phyloP scores from a whole-genome alignment of 2,113 vertebrate species.

The Peromyscus maniculatus region DNA sequence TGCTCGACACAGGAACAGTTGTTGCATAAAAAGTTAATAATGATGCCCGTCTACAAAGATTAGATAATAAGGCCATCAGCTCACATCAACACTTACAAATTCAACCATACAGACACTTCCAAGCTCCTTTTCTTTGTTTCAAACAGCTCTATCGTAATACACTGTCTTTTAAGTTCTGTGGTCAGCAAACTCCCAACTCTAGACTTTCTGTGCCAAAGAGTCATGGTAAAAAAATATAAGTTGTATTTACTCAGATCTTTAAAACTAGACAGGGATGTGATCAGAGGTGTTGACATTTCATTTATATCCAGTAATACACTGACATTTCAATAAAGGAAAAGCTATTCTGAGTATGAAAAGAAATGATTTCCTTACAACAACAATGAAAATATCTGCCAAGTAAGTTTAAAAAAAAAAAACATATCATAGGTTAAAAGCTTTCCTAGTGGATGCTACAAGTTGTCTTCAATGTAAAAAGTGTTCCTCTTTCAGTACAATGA shows the following conservation, averaged over 20 bases:
- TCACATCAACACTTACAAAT: constrained; percentile 68
- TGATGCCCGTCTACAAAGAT: constrained; percentile 79
- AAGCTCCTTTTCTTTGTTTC: constrained; percentile 66
- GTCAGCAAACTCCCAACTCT: neutral
- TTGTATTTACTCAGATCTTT: constrained; percentile 38
- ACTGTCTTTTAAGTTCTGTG: constrained; percentile 46
- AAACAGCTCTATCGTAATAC: neutral
- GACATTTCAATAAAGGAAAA: constrained; percentile 71
- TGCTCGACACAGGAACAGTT: constrained; percentile 85
- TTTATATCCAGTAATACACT: constrained; percentile 56
- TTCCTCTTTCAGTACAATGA: neutral
- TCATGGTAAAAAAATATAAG: neutral
- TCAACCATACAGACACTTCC: constrained; percentile 70
- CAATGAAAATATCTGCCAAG: constrained; percentile 6
- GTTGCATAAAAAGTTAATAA: constrained; percentile 90
- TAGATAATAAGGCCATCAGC: constrained; percentile 79
- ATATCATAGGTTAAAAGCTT: neutral
- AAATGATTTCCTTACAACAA: constrained; percentile 60
- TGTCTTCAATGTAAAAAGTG: neutral
- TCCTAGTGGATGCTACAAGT: neutral
- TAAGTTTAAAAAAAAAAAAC: neutral
- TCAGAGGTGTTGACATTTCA: constrained; percentile 76
- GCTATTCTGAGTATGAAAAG: constrained; percentile 12
- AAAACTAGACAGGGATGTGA: constrained; percentile 66
- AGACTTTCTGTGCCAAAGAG: constrained; percentile 48